These are phyloP conservation scores for Drosophila anceps DNA, from an alignment of 2,888 invertebrate species.

Conservation along the genomic window DNA sequence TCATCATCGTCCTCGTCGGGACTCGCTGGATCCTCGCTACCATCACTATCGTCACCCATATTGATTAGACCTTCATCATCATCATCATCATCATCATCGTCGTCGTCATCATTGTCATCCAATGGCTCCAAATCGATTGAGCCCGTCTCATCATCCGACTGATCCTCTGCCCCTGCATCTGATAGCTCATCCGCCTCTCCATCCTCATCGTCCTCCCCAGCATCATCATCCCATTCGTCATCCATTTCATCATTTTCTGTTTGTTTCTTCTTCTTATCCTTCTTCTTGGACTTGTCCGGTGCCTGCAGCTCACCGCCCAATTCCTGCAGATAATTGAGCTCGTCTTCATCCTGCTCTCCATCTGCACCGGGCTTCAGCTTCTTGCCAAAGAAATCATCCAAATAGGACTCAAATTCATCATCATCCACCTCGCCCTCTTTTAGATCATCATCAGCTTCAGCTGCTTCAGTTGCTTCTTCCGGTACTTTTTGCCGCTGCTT, in stretches of 20 bases:
- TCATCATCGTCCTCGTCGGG: slow-evolving; percentile 65
- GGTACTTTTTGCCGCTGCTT: slow-evolving; percentile 81
- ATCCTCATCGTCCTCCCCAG: slow-evolving; percentile 70
- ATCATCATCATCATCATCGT: slow-evolving; percentile 68
- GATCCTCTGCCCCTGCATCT: slow-evolving; percentile 82
- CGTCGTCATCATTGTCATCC: slow-evolving; percentile 65
- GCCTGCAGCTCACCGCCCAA: slow-evolving; percentile 86
- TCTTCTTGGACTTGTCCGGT: slow-evolving; percentile 65
- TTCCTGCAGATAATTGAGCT: slow-evolving; percentile 90
- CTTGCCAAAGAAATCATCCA: slow-evolving; percentile 85
- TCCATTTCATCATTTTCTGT: slow-evolving; percentile 83
- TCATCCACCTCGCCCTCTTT: slow-evolving; percentile 90
- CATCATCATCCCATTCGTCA: slow-evolving; percentile 80
- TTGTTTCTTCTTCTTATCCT: slow-evolving; percentile 79
- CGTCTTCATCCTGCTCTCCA: slow-evolving; percentile 86
- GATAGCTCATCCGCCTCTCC: slow-evolving; percentile 63
- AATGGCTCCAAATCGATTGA: slow-evolving; percentile 74
- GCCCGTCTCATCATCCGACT: slow-evolving; percentile 78
- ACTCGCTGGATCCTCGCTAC: slow-evolving; percentile 71
- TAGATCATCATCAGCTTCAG: slow-evolving; percentile 85
- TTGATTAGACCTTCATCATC: slow-evolving; percentile 69
- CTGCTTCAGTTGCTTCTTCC: slow-evolving; percentile 80
- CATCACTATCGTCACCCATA: slow-evolving; percentile 70
- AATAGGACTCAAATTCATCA: slow-evolving; percentile 86
- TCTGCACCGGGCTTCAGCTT: slow-evolving; percentile 87